Conservation (phyloP, 1,140 invertebrate genomes). For the Oedothorax gibbosus region DNA sequence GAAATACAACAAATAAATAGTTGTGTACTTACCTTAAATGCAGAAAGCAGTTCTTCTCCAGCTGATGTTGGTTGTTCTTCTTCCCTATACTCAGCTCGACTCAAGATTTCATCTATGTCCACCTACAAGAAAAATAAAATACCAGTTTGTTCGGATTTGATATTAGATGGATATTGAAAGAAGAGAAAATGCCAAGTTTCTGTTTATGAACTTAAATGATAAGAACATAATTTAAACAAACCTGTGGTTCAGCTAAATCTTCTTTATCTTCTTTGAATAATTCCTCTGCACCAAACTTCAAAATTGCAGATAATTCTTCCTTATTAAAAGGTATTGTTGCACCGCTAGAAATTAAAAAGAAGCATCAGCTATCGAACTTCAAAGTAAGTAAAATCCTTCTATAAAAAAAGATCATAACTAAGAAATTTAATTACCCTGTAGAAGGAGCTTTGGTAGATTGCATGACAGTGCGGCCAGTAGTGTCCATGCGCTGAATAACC, state of each 20-base stretch:
- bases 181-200: neutral
- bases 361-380: no score
- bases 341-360: slow-evolving; percentile 67
- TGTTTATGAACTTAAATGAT: neutral
- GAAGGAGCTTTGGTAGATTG: slow-evolving; percentile 65
- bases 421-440: slow-evolving; percentile 18
- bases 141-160: slow-evolving; percentile 63
- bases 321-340: slow-evolving; percentile 91
- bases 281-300: slow-evolving; percentile 99
- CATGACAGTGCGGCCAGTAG: slow-evolving; percentile 94
- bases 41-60: slow-evolving; percentile 92
- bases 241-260: slow-evolving; percentile 89
- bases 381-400: no score
- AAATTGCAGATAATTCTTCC: slow-evolving; percentile 95
- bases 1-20: no score
- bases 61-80: slow-evolving; percentile 83
- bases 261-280: slow-evolving; percentile 98
- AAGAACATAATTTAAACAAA: slow-evolving; percentile 64
- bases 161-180: neutral
- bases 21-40: slow-evolving; percentile 80
- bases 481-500: slow-evolving; percentile 99
- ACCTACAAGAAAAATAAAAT: slow-evolving; percentile 73
- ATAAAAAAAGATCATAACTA: neutral
- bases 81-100: slow-evolving; percentile 91
- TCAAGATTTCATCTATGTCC: slow-evolving; percentile 98